Conservation (phyloP, 2,113 vertebrate species). For the Platichthys flesus region DNA sequence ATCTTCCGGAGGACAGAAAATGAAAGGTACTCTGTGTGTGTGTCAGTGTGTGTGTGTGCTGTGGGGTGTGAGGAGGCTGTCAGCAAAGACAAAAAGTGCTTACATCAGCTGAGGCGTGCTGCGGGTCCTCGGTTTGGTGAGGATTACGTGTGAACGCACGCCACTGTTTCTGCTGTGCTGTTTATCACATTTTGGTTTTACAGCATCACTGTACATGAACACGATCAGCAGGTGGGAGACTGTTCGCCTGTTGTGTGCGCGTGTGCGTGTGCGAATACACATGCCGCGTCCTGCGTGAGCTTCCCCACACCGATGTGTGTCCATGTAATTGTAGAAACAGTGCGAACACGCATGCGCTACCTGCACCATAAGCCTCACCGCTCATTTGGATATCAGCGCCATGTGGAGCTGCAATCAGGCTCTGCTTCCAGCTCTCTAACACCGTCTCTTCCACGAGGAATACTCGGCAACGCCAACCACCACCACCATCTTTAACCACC, state of each 20-base stretch:
- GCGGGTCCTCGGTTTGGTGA: neutral
- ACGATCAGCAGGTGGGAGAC: constrained; percentile 33
- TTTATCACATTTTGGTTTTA: constrained; percentile 34
- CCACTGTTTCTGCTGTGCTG: constrained; percentile 12
- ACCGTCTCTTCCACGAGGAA: constrained; percentile 12
- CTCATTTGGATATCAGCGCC: constrained; percentile 45
- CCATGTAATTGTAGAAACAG: constrained; percentile 16
- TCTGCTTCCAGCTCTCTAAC: constrained; percentile 11
- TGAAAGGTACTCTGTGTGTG: constrained; percentile 27
- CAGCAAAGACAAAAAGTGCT: constrained; percentile 43
- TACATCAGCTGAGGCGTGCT: constrained; percentile 44
- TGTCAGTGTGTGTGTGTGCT: neutral
- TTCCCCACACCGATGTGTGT: neutral
- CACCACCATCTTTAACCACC: constrained; percentile 4
- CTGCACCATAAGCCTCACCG: constrained; percentile 6
- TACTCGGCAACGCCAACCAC: constrained; percentile 3
- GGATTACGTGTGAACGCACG: neutral
- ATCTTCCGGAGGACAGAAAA: constrained; percentile 5
- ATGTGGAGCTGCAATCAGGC: constrained; percentile 23
- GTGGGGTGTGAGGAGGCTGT: constrained; percentile 8
- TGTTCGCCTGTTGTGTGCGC: neutral
- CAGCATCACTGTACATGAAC: neutral
- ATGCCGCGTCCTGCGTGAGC: neutral
- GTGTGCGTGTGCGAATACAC: neutral
- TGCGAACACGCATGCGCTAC: constrained; percentile 60